Conservation (phyloP, 2,113 vertebrate species). For the Morone chrysops region DNA sequence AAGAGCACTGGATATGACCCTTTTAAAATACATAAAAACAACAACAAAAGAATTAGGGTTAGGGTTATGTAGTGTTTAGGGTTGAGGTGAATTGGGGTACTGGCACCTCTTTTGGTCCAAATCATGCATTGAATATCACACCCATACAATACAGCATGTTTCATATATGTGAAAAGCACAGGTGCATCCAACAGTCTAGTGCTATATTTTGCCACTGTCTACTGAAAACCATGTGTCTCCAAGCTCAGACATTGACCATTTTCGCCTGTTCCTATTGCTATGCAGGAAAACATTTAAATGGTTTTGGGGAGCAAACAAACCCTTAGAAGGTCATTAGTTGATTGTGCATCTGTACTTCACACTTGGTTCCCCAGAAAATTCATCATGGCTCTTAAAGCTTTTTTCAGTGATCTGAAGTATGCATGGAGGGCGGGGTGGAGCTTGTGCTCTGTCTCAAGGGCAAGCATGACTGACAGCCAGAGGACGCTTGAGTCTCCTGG, state of each 20-base stretch:
- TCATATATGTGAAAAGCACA: neutral
- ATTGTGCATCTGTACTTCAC: conserved; percentile 3
- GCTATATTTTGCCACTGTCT: neutral
- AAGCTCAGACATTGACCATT: neutral
- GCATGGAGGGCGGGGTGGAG: neutral
- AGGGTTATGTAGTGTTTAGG: no score
- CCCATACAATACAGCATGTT: neutral
- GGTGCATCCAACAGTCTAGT: neutral
- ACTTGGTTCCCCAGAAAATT: neutral
- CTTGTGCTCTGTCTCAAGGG: conserved; percentile 7
- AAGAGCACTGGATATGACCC: no score
- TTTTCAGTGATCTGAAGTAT: neutral
- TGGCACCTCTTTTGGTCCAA: no score
- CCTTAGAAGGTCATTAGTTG: conserved; percentile 3
- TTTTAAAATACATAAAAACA: no score
- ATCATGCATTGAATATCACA: neutral
- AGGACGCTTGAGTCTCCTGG: neutral
- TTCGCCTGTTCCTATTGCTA: neutral
- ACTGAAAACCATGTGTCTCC: neutral
- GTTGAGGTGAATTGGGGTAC: no score
- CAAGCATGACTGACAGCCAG: conserved; percentile 3
- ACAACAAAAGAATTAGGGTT: no score
- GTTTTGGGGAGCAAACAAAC: neutral
- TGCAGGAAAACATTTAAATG: neutral
- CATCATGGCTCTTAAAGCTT: conserved; percentile 13